Percentiles rank a stretch among this genome's conserved stretches.
These are phyloP conservation scores for Peribatodes rhomboidaria DNA, from an alignment of 2,888 invertebrate genomes.

Conservation along the genomic window DNA sequence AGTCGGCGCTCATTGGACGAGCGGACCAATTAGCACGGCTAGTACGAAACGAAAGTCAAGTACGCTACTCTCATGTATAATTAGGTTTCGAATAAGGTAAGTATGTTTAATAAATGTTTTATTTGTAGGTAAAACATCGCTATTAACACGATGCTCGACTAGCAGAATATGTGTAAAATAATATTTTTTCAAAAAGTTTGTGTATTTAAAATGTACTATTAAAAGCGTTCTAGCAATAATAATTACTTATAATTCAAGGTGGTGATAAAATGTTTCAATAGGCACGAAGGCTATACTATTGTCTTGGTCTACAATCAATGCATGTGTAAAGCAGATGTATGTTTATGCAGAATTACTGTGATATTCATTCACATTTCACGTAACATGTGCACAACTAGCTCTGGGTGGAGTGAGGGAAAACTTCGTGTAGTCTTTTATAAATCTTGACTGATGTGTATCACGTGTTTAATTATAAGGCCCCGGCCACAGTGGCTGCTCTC, in stretches of 20 bases:
- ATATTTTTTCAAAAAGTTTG: conserved; percentile 19
- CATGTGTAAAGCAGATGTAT: conserved; percentile 54
- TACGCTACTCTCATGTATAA: too few relatives aligned
- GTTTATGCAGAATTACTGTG: conserved; percentile 79
- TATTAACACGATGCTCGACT: conserved; percentile 4
- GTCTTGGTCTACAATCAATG: conserved; percentile 60
- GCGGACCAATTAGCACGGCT: too few relatives aligned
- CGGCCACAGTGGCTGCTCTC: too few relatives aligned
- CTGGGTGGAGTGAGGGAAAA: conserved; percentile 62
- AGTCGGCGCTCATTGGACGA: too few relatives aligned
- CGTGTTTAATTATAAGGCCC: not conserved
- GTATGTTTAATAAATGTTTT: too few relatives aligned
- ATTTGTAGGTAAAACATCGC: too few relatives aligned
- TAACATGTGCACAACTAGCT: conserved; percentile 58
- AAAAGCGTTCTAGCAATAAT: conserved; percentile 16
- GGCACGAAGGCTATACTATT: conserved; percentile 53
- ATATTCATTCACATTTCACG: conserved; percentile 77
- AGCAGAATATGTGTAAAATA: conserved; percentile 23
- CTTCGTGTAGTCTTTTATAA: not conserved
- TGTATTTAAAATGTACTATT: conserved; percentile 25
- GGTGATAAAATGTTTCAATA: conserved; percentile 2
- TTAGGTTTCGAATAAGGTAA: too few relatives aligned
- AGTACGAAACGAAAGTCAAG: too few relatives aligned
- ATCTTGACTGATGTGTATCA: not conserved
- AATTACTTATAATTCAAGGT: conserved; percentile 17